A percentile compares a stretch with the other conserved stretches of the same genome.
Conservation (phyloP, 2,113 vertebrate species). For the Crotalus tigris region DNA sequence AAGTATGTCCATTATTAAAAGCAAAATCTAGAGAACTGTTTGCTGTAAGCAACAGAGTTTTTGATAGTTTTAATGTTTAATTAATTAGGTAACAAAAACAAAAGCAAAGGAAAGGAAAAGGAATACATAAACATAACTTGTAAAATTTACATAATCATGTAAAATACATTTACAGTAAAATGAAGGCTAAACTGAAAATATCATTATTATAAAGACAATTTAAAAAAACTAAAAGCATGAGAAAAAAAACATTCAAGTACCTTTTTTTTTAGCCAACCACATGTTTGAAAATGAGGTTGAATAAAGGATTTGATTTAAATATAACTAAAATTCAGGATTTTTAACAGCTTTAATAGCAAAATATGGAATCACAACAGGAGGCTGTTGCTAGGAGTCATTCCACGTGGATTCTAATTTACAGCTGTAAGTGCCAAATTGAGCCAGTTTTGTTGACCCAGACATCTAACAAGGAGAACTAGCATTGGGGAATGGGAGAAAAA, state of each 20-base stretch:
- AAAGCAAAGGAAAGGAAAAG: background rate
- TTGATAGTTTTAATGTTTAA: background rate
- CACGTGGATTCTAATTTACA: background rate
- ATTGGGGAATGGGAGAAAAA: background rate
- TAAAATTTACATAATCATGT: no score
- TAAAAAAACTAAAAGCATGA: background rate
- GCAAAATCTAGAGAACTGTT: background rate
- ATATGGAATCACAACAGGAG: background rate
- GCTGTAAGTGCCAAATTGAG: background rate
- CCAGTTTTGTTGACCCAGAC: background rate
- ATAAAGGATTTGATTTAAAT: background rate
- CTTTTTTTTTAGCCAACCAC: background rate
- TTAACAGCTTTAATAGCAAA: background rate
- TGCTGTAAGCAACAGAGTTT: background rate
- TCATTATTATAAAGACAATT: background rate
- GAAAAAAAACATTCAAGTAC: background rate
- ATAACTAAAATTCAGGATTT: background rate
- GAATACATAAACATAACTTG: background rate
- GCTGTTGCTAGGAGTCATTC: conserved; percentile 9
- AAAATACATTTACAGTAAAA: background rate
- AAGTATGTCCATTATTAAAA: conserved; percentile 29
- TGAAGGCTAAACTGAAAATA: background rate
- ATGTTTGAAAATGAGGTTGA: background rate
- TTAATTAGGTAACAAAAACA: background rate
- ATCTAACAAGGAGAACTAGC: background rate